Base-by-base conservation (phyloP, 2,113 vertebrate species). In the Oryzias celebensis region DNA sequence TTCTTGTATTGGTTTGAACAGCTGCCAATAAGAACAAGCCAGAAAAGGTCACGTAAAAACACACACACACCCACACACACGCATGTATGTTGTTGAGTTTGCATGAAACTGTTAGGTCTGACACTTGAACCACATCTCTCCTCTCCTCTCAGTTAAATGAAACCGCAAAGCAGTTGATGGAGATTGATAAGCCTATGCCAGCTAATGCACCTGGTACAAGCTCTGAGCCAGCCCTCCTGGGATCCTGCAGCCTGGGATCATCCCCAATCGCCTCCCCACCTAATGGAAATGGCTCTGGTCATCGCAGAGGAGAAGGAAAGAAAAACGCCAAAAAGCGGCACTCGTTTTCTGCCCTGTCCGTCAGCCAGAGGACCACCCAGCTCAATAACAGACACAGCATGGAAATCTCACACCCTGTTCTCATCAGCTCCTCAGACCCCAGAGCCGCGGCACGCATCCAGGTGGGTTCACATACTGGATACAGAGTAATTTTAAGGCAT, bases 241-340 rank as follows among this genome's bases (percentile, higher is more conserved):
- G 91, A 14, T 82, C 93, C 7, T 92, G 92, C 68, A 77, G 92
- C 52, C 82, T 87, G 1, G 81, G 88, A 4, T 76, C 88, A 42
- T 84, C 87, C 68, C 87, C 89, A 22, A 73, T 82, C 7, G 65
- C 84, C 14, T 85, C 88, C 14, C 85, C 92, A 0, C 60, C 92
- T 65, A 91, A 92, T 3, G 86, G 91, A 1, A 89, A 91, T 0
- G 91, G 93, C 48, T 93, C 91, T 0, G 90, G 92, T 73, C 96
- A 96, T 76, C 82, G 94, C 23, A 92, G 91, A 24, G 84, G 80
- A 0, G 96, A 98, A 48, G 93, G 96, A 82, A 98, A 98, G 93
- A 99, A 98, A 89, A 98, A 98, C 0, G 79, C 97, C 81, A 99
- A 99, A 92, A 99, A 99, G 76, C 93, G 97, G 0, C 97, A 99